These are phyloP conservation scores for Puffinus mauretanicus DNA, from an alignment of 2,113 vertebrate genomes.

Conservation along the genomic window DNA sequence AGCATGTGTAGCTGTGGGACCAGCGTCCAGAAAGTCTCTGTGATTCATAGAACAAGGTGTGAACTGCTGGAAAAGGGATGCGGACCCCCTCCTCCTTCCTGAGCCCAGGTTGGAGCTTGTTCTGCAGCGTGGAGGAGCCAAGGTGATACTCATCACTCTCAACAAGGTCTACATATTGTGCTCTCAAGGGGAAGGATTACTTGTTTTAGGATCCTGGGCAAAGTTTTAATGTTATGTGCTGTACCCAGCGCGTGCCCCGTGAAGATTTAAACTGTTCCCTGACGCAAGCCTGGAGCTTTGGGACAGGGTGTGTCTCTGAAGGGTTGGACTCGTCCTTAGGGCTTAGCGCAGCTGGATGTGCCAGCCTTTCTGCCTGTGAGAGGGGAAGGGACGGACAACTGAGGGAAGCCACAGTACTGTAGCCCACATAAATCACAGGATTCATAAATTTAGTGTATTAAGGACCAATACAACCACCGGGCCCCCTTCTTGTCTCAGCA, in stretches of 20 bases:
- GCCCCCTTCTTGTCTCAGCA: background rate
- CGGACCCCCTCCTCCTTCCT: background rate
- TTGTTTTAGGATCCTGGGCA: background rate
- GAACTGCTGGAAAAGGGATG: background rate
- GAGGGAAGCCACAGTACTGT: background rate
- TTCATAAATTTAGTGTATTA: background rate
- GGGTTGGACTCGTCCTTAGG: background rate
- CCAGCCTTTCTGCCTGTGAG: background rate
- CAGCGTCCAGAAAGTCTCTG: background rate
- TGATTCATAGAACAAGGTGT: background rate
- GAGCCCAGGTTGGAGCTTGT: background rate
- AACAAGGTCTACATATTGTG: background rate
- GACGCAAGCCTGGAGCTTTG: background rate
- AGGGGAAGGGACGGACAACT: background rate
- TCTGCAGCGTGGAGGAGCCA: background rate
- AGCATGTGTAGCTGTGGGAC: background rate
- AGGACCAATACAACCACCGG: background rate
- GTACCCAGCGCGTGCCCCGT: fast-evolving
- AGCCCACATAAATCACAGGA: background rate
- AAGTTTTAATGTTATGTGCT: background rate
- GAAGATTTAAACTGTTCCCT: background rate
- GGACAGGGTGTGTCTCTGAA: background rate
- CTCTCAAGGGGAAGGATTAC: background rate
- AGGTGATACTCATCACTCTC: background rate
- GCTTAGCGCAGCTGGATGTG: background rate